phyloP scores from a whole-genome alignment of 2,888 invertebrate species.

The Tenthredo notha region DNA sequence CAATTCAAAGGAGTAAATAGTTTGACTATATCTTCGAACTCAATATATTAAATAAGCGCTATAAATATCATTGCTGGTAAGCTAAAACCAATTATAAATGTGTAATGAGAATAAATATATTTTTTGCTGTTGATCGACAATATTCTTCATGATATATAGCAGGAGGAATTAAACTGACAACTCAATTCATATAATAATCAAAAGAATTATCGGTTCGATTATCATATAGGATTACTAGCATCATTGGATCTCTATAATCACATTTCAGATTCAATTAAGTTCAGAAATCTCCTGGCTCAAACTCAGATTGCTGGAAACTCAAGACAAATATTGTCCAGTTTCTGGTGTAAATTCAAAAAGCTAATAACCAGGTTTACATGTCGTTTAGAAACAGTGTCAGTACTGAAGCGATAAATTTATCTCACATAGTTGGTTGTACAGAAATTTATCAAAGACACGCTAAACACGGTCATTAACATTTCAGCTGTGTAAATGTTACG shows the following conservation, averaged over 20 bases:
- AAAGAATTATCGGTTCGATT: not conserved
- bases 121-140: not conserved
- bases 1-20: not conserved
- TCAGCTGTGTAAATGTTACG: not conserved
- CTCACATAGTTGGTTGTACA: not conserved
- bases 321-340: not conserved
- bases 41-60: not conserved
- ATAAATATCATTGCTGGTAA: not conserved
- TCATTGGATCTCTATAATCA: not conserved
- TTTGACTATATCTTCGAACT: not conserved
- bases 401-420: not conserved
- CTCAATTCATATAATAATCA: not conserved
- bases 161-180: not conserved
- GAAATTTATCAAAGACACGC: not conserved
- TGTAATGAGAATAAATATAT: constrained; percentile 24
- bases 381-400: constrained; percentile 82
- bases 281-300: not conserved
- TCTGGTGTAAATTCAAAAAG: not conserved
- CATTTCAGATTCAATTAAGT: not conserved
- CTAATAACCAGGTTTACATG: constrained; percentile 73
- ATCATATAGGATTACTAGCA: not conserved
- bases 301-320: not conserved
- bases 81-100: constrained; percentile 11
- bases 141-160: not conserved
- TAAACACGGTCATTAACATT: not conserved